Evolutionary conservation across 2,113 vertebrate species (phyloP).

Genomic region (zebrafish (Danio rerio)): GRCz12tu NC_133198.1:26425001-26425500

Average conservation of each 20-base stretch:
- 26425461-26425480: slow-evolving; percentile 61
- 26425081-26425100: no score
- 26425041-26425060: no score
- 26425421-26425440: slow-evolving; percentile 61
- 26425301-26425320: slow-evolving; percentile 65
- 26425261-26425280: slow-evolving; percentile 79
- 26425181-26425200: no score
- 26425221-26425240: background rate
- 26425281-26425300: slow-evolving; percentile 19
- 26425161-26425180: no score
- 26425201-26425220: no score
- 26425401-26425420: slow-evolving; percentile 62
- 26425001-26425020: no score
- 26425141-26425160: no score
- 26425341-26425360: slow-evolving; percentile 77
- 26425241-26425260: slow-evolving; percentile 77
- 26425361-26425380: slow-evolving; percentile 65
- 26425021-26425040: no score
- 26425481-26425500: slow-evolving; percentile 62
- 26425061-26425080: no score
- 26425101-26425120: no score
- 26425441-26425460: slow-evolving; percentile 64
- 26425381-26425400: slow-evolving; percentile 48
- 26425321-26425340: slow-evolving; percentile 88
- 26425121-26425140: no score